Conservation (phyloP, 2,888 invertebrate species). For the Rhopalosiphum nymphaeae region DNA sequence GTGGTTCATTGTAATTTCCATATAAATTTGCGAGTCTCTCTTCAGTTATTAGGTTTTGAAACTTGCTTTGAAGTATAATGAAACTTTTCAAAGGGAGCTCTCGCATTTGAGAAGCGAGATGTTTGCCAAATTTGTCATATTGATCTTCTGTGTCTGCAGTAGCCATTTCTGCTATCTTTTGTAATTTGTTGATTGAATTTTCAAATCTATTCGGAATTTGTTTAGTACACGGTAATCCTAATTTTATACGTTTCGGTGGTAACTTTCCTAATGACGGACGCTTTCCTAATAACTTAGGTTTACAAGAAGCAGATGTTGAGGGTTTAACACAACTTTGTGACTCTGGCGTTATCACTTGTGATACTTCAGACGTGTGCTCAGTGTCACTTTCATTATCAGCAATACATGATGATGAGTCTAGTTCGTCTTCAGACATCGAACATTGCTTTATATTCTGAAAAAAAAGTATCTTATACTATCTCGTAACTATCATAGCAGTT, state of each 20-base stretch:
- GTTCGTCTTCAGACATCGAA: conserved; percentile 31
- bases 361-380: conserved; percentile 18
- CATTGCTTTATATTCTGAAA: conserved; percentile 26
- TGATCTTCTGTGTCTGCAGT: conserved; percentile 27
- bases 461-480: background rate
- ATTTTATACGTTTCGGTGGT: conserved; percentile 28
- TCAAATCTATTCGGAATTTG: conserved; percentile 27
- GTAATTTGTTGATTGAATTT: conserved; percentile 36
- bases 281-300: conserved; percentile 37
- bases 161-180: conserved; percentile 33
- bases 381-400: conserved; percentile 30
- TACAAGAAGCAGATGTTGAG: conserved; percentile 34
- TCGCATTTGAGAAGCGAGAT: conserved; percentile 33
- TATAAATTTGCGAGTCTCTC: conserved; percentile 29
- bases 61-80: conserved; percentile 28
- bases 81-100: conserved; percentile 24
- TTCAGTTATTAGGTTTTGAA: conserved; percentile 37
- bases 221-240: conserved; percentile 35
- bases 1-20: conserved; percentile 36
- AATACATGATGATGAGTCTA: conserved; percentile 38
- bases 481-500: conserved; percentile 15
- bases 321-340: conserved; percentile 34
- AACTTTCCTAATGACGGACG: conserved; percentile 20
- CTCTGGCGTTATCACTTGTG: conserved; percentile 8
- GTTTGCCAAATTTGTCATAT: conserved; percentile 20